These are phyloP conservation scores for Acholoe squamosa DNA, from an alignment of 2,888 invertebrate genomes.

Conservation along the genomic window DNA sequence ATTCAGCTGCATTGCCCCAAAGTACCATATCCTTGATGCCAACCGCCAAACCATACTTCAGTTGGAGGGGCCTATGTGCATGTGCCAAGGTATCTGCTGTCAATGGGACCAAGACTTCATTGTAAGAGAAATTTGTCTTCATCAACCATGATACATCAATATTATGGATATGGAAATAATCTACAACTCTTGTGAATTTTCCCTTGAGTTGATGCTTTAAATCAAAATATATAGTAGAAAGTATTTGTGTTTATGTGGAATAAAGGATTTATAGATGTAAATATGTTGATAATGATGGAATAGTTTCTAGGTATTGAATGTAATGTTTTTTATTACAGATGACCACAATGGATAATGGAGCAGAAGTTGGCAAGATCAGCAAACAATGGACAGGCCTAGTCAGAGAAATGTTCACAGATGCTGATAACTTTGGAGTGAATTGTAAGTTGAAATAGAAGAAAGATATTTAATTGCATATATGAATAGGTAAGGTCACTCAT, in stretches of 20 bases:
- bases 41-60: slow-evolving; percentile 49
- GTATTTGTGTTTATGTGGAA: too few species aligned
- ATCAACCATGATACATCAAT: too few species aligned
- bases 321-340: not conserved
- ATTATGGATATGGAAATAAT: too few species aligned
- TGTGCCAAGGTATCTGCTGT: slow-evolving; percentile 58
- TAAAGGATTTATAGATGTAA: too few species aligned
- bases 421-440: slow-evolving; percentile 90
- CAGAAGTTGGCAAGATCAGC: slow-evolving; percentile 90
- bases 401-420: slow-evolving; percentile 91
- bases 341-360: not conserved
- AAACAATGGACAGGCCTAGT: slow-evolving; percentile 93
- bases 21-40: slow-evolving; percentile 47
- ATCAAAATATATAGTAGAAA: too few species aligned
- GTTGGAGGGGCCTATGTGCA: slow-evolving; percentile 56
- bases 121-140: not conserved
- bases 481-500: too few species aligned
- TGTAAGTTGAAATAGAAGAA: slow-evolving; percentile 58
- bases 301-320: too few species aligned
- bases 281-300: too few species aligned
- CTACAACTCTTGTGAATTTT: too few species aligned
- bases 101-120: slow-evolving; percentile 48
- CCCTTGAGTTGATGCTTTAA: too few species aligned
- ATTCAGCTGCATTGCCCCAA: slow-evolving; percentile 35
- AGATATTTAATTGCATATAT: not conserved